A percentile compares a stretch with the other conserved stretches of the same genome.
Evolutionary conservation across 2,113 vertebrate genomes (phyloP).

Genomic region (Halichoerus grypus): DNA sequence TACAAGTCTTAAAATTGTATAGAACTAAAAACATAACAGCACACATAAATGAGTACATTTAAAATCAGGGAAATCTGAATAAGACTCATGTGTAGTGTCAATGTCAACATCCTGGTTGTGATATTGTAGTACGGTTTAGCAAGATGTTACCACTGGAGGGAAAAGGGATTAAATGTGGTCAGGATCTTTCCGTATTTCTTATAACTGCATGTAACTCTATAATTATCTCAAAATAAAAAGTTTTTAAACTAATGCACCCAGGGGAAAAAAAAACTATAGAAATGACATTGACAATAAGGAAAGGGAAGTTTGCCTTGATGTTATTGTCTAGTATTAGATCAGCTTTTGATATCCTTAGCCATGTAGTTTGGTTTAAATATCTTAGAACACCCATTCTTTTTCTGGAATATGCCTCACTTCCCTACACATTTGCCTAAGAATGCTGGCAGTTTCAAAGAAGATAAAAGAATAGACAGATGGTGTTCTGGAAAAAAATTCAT

Average conservation of each 20-base stretch:
- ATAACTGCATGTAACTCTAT: not conserved
- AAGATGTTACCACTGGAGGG: not conserved
- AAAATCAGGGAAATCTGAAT: not conserved
- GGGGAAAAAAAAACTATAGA: not conserved
- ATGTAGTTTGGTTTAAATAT: not conserved
- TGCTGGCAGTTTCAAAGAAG: conserved; percentile 58
- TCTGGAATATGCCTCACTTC: conserved; percentile 60
- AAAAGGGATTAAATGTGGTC: not conserved
- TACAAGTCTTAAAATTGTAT: not conserved
- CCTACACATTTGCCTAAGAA: conserved; percentile 64
- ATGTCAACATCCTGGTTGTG: not conserved
- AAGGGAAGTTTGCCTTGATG: not conserved
- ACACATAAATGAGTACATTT: not conserved
- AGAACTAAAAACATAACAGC: not conserved
- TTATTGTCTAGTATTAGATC: not conserved
- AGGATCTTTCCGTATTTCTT: not conserved
- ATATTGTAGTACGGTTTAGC: not conserved
- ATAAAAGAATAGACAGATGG: conserved; percentile 75
- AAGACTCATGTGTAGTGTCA: not conserved
- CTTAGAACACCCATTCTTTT: conserved; percentile 38
- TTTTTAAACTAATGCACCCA: not conserved
- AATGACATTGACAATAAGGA: not conserved
- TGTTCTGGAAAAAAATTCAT: conserved; percentile 49
- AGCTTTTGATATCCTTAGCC: not conserved
- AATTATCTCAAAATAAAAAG: conserved; percentile 1